Evolutionary conservation across 2,113 vertebrate genomes (phyloP).

Genomic region (Charadrius vociferus): DNA sequence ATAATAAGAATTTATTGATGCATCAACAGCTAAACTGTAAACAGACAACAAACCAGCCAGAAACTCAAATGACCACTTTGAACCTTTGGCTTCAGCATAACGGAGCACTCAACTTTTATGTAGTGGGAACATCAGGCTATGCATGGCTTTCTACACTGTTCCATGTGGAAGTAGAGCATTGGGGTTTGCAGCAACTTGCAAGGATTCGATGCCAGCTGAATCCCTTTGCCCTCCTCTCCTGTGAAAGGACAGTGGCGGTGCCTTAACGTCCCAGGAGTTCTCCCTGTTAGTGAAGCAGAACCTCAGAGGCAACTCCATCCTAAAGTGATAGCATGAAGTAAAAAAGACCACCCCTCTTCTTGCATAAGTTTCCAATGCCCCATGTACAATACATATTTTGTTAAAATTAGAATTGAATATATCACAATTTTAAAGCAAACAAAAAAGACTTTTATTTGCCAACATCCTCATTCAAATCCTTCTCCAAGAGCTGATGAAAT

Average conservation of each 20-base stretch:
- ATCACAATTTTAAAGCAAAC: neutral
- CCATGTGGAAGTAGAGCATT: neutral
- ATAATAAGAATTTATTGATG: neutral
- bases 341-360: neutral
- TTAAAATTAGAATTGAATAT: neutral
- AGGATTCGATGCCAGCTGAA: neutral
- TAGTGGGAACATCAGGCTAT: neutral
- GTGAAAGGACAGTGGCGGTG: neutral
- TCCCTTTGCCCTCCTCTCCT: neutral
- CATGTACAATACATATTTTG: neutral
- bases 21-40: neutral
- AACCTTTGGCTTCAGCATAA: neutral
- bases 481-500: conserved; percentile 40
- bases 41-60: neutral
- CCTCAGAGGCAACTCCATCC: neutral
- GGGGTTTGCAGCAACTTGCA: neutral
- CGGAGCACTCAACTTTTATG: neutral
- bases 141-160: neutral
- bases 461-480: neutral
- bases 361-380: neutral
- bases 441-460: conserved; percentile 1
- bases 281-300: neutral
- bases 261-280: neutral
- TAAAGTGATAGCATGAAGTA: neutral
- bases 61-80: neutral